Conservation (phyloP, 2,113 vertebrate genomes). For the Zapornia atra region DNA sequence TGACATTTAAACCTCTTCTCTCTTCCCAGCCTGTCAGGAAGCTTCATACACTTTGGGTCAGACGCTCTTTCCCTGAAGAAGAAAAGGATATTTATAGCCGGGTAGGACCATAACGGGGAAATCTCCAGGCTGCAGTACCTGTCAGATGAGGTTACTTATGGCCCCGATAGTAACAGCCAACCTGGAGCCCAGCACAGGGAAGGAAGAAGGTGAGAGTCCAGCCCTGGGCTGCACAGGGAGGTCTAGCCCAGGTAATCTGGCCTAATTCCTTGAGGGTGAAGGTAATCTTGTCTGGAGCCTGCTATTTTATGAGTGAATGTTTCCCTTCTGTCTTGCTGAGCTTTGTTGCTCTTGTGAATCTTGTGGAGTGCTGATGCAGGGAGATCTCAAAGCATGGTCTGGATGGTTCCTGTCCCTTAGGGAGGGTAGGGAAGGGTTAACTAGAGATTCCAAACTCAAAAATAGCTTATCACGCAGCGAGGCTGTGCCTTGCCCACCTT, state of each 20-base stretch:
- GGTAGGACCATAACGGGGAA: slow-evolving; percentile 34
- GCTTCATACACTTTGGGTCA: slow-evolving; percentile 63
- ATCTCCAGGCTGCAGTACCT: slow-evolving; percentile 48
- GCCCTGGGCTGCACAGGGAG: neutral
- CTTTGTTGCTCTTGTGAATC: neutral
- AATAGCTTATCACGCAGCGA: neutral
- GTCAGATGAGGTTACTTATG: slow-evolving; percentile 57
- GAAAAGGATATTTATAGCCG: slow-evolving; percentile 69
- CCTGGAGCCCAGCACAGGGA: neutral
- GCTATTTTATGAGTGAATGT: neutral
- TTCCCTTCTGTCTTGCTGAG: neutral
- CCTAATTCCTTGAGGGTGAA: neutral
- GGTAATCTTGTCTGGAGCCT: neutral
- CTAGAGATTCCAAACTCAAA: neutral
- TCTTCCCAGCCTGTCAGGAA: slow-evolving; percentile 67
- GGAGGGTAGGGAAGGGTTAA: neutral
- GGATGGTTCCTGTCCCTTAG: neutral
- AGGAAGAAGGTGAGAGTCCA: neutral
- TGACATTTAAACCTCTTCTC: slow-evolving; percentile 75
- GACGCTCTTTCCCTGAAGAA: slow-evolving; percentile 57
- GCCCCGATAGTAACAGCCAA: slow-evolving; percentile 33
- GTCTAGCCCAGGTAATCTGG: neutral
- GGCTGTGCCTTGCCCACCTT: neutral
- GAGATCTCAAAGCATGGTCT: neutral
- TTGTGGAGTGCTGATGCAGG: neutral